Conservation (phyloP, 2,888 invertebrate species). For the Oxyteleia sp. region DNA sequence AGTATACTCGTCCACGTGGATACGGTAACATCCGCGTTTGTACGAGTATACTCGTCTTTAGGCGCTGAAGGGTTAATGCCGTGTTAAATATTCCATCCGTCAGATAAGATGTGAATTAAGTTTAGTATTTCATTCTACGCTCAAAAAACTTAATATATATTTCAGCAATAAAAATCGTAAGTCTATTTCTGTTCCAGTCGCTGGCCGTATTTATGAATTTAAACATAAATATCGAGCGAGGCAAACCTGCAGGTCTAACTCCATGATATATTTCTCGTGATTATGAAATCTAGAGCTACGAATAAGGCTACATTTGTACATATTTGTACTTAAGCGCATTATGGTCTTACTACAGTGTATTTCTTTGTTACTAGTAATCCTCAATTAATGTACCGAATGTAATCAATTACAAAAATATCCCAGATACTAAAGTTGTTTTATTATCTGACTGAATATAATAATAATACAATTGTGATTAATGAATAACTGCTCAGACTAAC, state of each 20-base stretch:
- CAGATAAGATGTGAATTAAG: constrained; percentile 32
- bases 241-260: constrained; percentile 38
- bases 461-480: not conserved
- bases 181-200: constrained; percentile 18
- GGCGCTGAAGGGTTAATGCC: no score
- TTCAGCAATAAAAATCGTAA: constrained; percentile 48
- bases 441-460: not conserved
- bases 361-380: constrained; percentile 32
- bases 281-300: constrained; percentile 28
- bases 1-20: no score
- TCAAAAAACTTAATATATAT: constrained; percentile 38
- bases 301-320: constrained; percentile 31
- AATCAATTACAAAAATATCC: constrained; percentile 1
- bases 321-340: constrained; percentile 42
- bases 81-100: constrained; percentile 30
- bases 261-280: constrained; percentile 47
- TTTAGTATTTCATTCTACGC: constrained; percentile 8
- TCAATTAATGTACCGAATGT: constrained; percentile 24
- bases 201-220: constrained; percentile 39
- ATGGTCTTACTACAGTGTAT: constrained; percentile 31
- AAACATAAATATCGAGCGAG: constrained; percentile 52
- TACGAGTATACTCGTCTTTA: no score
- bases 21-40: no score
- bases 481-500: no score
- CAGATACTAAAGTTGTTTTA: not conserved